Evolutionary conservation across 1,140 invertebrate species (phyloP), one percentile per base, ranked within the genome.

Genomic region (Ceratina japonica): DNA sequence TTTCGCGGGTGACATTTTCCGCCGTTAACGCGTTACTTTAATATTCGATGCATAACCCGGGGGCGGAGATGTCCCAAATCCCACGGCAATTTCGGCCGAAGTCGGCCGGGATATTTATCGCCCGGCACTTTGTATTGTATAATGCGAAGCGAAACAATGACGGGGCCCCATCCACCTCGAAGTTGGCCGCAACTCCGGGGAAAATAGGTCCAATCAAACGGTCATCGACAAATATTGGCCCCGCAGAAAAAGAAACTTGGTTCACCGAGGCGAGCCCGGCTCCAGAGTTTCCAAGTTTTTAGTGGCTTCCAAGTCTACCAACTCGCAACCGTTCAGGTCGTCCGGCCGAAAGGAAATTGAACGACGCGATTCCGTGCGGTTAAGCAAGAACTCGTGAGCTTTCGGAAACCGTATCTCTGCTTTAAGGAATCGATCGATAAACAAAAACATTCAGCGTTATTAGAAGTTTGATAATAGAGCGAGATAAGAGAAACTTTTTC

Each of bases 171-270:
- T n/a, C 2, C 7, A 16, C 15, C 5, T 44, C 7, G 3, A 37
- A 58, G 54, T 59, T 59, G n/a, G 15, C 2, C 8, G 13, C 10
- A 3, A 27, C 8, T 59, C 22, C 22, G 3, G 58, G 37, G 31
- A 31, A 58, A 71, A 71, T 58, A 16, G 15, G 27, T 18, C 7
- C 54, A 58, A 58, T 71, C 54, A 12, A 58, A 71, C 54, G n/a
- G n/a, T 18, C 27, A 71, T 58, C 27, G 69, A 58, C 31, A 16
- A 71, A 71, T 58, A 44, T 71, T 71, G 27, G n/a, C 8, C n/a
- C 1, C 5, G 20, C 37, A 1, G 51, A 24, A 54, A 58, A 22
- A 18, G 68, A 22, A 71, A 71, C n/a, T 71, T 58, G 68, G 31
- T 58, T 71, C 68, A 20, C 58, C 12, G 68, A 20, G 1, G 15